Percentiles rank a stretch among this genome's conserved stretches.
phyloP scores from a whole-genome alignment of 1,140 invertebrate genomes.

The Phymorhynchus buccinoides region DNA sequence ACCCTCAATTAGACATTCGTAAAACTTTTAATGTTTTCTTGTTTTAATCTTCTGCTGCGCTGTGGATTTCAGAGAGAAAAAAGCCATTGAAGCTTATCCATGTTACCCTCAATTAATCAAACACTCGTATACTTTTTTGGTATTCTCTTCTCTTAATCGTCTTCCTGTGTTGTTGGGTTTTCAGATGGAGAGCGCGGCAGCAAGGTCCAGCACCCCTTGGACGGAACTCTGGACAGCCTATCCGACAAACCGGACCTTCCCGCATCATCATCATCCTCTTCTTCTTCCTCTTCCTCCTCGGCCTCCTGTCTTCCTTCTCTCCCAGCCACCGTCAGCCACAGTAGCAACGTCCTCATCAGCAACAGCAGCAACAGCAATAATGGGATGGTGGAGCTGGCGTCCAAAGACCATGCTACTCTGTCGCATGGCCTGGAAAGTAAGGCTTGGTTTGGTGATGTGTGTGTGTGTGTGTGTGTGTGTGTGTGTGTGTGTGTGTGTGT shows the following conservation, averaged over 20 bases:
- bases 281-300: conserved; percentile 4
- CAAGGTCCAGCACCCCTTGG: neutral
- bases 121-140: too few relatives aligned
- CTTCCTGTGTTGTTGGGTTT: neutral
- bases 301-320: neutral
- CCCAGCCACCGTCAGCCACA: neutral
- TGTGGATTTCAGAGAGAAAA: too few relatives aligned
- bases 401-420: neutral
- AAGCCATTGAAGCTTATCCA: too few relatives aligned
- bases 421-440: neutral
- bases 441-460: neutral
- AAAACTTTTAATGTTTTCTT: too few relatives aligned
- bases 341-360: conserved; percentile 15
- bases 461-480: conserved; percentile 6
- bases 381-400: neutral
- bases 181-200: conserved; percentile 31
- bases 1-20: too few relatives aligned
- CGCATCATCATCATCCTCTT: neutral
- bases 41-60: too few relatives aligned
- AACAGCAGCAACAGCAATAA: conserved; percentile 15
- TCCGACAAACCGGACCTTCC: conserved; percentile 32
- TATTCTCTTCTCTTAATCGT: neutral
- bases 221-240: conserved; percentile 15
- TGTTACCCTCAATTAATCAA: too few relatives aligned
- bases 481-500: conserved; percentile 13